Conservation (phyloP, 92 coral and sea anemone species). For the Porites cylindrica region DNA sequence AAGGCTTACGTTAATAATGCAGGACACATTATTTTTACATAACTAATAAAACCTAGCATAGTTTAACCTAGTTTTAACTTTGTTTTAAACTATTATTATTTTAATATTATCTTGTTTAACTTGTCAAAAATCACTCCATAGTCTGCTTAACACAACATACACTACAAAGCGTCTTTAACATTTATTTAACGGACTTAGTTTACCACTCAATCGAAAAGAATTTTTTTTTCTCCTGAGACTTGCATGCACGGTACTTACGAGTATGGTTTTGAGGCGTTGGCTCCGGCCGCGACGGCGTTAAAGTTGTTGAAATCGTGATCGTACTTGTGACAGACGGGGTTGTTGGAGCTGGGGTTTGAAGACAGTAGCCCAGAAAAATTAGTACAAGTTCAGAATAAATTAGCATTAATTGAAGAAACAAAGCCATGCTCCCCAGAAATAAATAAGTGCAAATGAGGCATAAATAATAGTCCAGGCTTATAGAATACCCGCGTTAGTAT, state of each 20-base stretch:
- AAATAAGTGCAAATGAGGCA: neutral
- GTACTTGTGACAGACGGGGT: conserved; percentile 29
- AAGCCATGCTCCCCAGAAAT: neutral
- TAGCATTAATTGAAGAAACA: neutral
- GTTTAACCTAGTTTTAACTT: too few species aligned
- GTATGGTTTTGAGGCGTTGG: conserved; percentile 5
- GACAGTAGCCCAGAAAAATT: conserved; percentile 40
- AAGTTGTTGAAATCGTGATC: conserved; percentile 9
- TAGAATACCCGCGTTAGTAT: neutral
- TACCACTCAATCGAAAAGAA: neutral
- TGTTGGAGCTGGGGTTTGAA: conserved; percentile 49
- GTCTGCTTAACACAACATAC: too few species aligned
- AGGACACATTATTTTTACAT: too few species aligned
- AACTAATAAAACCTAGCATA: too few species aligned
- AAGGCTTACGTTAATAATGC: too few species aligned
- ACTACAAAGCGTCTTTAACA: neutral
- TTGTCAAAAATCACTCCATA: too few species aligned
- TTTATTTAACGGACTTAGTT: neutral
- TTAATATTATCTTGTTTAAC: too few species aligned
- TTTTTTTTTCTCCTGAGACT: neutral
- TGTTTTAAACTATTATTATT: too few species aligned
- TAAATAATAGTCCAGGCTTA: neutral
- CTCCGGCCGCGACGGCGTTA: conserved; percentile 12
- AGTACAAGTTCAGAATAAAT: conserved; percentile 16
- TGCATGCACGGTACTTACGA: conserved; percentile 26